These are phyloP conservation scores for Augochlorella aurata DNA, from an alignment of 2,888 invertebrate genomes.

Conservation along the genomic window DNA sequence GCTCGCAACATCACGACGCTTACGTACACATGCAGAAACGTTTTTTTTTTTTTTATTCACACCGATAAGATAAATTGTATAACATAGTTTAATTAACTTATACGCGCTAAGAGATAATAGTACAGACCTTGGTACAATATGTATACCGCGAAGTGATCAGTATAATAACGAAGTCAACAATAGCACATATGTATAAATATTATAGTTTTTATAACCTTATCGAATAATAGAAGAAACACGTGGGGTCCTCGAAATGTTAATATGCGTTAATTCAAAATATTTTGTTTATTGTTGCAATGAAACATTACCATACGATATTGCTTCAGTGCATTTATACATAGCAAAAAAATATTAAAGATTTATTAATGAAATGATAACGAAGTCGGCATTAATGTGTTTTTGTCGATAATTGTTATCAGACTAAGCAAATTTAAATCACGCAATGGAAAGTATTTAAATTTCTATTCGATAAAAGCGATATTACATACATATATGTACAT, in stretches of 20 bases:
- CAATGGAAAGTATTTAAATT: background rate
- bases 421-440: background rate
- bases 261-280: background rate
- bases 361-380: background rate
- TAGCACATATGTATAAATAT: too few relatives aligned
- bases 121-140: background rate
- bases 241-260: too few relatives aligned
- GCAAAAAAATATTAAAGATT: background rate
- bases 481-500: background rate
- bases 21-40: background rate
- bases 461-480: background rate
- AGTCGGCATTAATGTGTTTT: background rate
- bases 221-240: too few relatives aligned
- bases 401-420: background rate
- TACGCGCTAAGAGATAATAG: background rate
- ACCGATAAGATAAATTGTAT: slow-evolving; percentile 36
- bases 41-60: slow-evolving; percentile 12
- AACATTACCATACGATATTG: background rate
- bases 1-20: background rate
- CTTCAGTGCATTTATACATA: background rate
- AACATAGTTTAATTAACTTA: background rate
- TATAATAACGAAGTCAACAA: background rate
- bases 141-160: background rate
- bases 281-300: background rate
- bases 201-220: too few relatives aligned